phyloP scores from a whole-genome alignment of 2,888 invertebrate genomes.

The Geophilus truncorum region DNA sequence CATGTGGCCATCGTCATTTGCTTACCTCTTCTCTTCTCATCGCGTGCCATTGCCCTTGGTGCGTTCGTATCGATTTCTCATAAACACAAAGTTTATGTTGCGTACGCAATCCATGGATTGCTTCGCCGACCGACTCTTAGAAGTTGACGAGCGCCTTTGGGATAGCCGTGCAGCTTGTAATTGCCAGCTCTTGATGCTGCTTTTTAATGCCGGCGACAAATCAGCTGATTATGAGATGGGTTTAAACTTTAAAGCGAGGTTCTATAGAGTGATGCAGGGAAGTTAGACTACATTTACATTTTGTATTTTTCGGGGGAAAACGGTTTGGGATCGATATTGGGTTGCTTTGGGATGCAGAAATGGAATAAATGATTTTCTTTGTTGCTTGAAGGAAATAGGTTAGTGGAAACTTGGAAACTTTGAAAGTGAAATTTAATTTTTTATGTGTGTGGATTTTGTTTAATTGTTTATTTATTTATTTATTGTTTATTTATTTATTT shows the following conservation, averaged over 20 bases:
- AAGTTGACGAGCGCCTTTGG: background rate
- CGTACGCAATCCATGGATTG: constrained; percentile 3
- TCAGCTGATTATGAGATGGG: background rate
- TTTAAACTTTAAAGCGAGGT: background rate
- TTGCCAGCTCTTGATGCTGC: background rate
- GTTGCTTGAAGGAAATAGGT: too few relatives aligned
- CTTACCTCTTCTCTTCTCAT: too few relatives aligned
- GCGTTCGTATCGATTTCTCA: background rate
- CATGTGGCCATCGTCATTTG: too few relatives aligned
- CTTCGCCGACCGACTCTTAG: background rate
- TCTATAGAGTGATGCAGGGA: background rate
- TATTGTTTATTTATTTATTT: background rate
- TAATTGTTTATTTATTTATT: too few relatives aligned
- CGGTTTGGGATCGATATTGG: too few relatives aligned
- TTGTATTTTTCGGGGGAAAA: too few relatives aligned
- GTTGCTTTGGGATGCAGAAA: too few relatives aligned
- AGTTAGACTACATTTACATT: too few relatives aligned
- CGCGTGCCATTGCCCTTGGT: background rate
- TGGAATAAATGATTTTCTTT: too few relatives aligned
- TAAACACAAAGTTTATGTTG: constrained; percentile 11
- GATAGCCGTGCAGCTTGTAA: background rate
- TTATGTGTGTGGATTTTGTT: too few relatives aligned
- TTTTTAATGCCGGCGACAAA: background rate
- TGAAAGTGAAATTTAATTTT: too few relatives aligned
- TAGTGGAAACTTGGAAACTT: too few relatives aligned